Conservation (phyloP, 2,113 vertebrate species). For the Parus major region DNA sequence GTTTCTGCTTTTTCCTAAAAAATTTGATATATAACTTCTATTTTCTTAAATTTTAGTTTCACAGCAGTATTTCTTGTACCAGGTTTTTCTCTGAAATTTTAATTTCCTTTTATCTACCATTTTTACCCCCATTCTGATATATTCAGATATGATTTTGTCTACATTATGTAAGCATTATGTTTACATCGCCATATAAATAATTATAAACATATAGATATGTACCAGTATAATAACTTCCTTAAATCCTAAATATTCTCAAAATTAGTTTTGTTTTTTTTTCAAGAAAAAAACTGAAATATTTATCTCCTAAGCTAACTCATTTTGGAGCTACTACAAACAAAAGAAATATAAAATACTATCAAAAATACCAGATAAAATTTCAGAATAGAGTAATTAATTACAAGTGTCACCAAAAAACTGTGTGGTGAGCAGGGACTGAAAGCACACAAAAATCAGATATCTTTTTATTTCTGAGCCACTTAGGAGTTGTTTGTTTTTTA, state of each 20-base stretch:
- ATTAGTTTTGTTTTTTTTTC: not conserved
- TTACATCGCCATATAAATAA: not conserved
- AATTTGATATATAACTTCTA: not conserved
- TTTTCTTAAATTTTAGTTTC: not conserved
- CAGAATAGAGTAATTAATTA: not conserved
- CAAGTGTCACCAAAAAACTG: not conserved
- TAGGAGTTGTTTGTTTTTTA: not conserved
- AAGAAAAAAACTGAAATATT: not conserved
- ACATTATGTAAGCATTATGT: not conserved
- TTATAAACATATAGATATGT: not conserved
- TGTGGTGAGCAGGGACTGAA: not conserved
- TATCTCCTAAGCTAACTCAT: not conserved
- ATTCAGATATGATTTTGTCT: not conserved
- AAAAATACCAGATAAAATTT: not conserved
- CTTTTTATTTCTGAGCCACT: not conserved
- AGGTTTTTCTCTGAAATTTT: not conserved
- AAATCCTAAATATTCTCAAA: not conserved
- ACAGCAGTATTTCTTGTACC: not conserved
- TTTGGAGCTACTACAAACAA: not conserved
- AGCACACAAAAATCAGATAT: not conserved
- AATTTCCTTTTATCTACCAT: not conserved
- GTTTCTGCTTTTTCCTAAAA: not conserved
- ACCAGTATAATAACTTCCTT: not conserved
- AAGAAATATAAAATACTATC: not conserved
- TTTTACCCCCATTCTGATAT: not conserved